Evolutionary conservation across 2,797 vertebrate genomes (phyloP), one percentile per base, ranked within the genome.

Genomic region (Clarias laeviceps): DNA sequence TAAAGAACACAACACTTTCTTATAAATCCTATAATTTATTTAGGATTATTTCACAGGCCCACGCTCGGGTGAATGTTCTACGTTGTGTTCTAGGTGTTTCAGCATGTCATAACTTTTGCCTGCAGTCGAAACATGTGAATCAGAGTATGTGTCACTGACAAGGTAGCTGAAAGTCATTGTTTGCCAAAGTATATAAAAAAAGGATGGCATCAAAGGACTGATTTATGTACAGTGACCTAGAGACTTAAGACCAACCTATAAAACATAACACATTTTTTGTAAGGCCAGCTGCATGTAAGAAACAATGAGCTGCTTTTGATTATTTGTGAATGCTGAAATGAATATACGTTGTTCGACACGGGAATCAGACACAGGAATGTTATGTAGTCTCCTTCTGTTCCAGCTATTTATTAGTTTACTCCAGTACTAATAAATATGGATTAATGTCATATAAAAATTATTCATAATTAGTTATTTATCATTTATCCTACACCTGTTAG

Each of bases 21-120:
- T 54, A 54, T 14, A 68, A 81, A 81, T 66, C 80, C 45, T 56
- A 56, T 69, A 82, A 82, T 80, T 80, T 80, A 64, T 24, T 59
- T 62, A 34, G 24, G n/a, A 64, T 80, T 80, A 80, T 64, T 80
- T 80, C 64, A 45, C 34, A 64, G 59, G 57, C 34, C 24, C 77
- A 80, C 4, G 15, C 27, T 77, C 59, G 27, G n/a, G 6, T 68
- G 40, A 68, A 68, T 56, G 64, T 81, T 81, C 40, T 56, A 68
- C 18, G 27, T 81, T 80, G 76, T 14, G 29, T 57, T 64, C 40
- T 64, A 59, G 5, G 22, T 29, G 61, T 65, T 50, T 66, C 65
- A 40, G 62, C 32, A 65, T 29, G 79, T 66, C 62, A 37, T 34
- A 40, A 34, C 22, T 64, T 81, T 81, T 9, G 15, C 79, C 37